Percentiles rank a stretch among this genome's conserved stretches.
These are phyloP conservation scores for Oopsacas minuta DNA, from an alignment of 37 sponge, comb jelly and placozoan species.

Conservation along the genomic window DNA sequence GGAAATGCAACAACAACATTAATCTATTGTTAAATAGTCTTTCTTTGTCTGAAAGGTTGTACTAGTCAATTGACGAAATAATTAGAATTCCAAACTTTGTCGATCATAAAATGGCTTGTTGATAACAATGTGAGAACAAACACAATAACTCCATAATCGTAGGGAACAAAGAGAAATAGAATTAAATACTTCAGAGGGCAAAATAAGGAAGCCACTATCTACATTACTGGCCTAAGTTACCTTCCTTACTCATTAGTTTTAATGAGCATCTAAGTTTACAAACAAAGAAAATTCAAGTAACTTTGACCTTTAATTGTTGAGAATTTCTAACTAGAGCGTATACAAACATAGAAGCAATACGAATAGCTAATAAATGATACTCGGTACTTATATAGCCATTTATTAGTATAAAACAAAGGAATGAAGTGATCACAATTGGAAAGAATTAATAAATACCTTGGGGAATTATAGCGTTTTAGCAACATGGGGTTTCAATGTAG, in stretches of 20 bases:
- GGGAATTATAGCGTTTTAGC: background rate
- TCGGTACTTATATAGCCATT: background rate
- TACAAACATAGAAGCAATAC: background rate
- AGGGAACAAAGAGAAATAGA: background rate
- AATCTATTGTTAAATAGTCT: background rate
- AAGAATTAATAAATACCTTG: constrained; percentile 20
- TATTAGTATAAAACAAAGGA: background rate
- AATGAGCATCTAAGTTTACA: background rate
- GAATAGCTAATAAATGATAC: background rate
- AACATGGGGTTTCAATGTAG: background rate
- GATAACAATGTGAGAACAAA: background rate
- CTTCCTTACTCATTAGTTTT: background rate
- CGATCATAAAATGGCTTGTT: background rate
- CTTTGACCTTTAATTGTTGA: background rate
- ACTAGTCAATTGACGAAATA: background rate
- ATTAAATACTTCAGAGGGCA: background rate
- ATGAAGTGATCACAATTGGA: background rate
- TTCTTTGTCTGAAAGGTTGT: background rate
- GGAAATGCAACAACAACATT: no score
- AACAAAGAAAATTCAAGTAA: background rate
- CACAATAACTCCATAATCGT: background rate
- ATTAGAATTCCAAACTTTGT: background rate
- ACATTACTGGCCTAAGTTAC: background rate
- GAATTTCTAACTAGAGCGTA: background rate
- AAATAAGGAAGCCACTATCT: background rate